These are phyloP conservation scores for Carettochelys insculpta DNA, from an alignment of 2,113 vertebrate genomes.

Conservation along the genomic window DNA sequence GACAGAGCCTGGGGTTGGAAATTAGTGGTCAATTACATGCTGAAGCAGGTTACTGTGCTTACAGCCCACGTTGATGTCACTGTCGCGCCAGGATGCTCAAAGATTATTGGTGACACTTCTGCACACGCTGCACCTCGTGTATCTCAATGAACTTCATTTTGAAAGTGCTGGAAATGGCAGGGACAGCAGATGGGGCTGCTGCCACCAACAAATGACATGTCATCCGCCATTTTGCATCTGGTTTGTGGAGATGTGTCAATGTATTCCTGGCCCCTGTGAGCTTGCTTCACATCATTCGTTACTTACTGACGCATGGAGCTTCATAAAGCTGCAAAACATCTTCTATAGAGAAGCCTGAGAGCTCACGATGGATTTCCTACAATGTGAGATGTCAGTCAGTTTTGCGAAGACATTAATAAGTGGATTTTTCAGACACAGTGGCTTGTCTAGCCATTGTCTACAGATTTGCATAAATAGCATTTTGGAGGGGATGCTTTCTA, in stretches of 20 bases:
- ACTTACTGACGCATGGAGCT: not conserved
- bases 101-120: not conserved
- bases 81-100: not conserved
- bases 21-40: not conserved
- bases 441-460: not conserved
- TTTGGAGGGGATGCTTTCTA: not conserved
- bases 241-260: not conserved
- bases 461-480: not conserved
- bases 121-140: not conserved
- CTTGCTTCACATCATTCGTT: not conserved
- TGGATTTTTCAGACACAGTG: not conserved
- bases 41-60: not conserved
- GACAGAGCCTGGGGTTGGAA: not conserved
- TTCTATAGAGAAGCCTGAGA: not conserved
- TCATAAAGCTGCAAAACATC: not conserved
- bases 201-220: accelerated
- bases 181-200: accelerated
- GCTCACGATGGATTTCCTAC: not conserved
- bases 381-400: accelerated
- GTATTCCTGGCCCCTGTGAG: not conserved
- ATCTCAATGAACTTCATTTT: not conserved
- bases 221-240: not conserved
- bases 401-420: not conserved
- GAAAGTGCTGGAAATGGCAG: not conserved
- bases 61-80: not conserved